Percentiles rank a stretch among this genome's conserved stretches.
Conservation (phyloP, 2,797 vertebrate species). For the Urophycis tenuis region DNA sequence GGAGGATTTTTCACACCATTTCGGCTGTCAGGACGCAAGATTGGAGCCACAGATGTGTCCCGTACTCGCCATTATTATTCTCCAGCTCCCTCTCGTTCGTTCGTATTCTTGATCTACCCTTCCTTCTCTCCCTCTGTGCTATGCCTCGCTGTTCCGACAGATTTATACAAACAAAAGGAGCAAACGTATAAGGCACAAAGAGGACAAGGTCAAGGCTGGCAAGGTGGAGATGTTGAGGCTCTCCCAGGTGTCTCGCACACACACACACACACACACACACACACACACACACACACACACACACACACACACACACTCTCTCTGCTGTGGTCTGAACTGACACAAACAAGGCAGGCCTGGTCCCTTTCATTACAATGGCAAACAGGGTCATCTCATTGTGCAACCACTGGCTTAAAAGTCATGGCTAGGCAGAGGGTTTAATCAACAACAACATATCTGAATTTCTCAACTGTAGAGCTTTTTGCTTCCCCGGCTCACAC, state of each 20-base stretch:
- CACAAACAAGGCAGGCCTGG: background rate
- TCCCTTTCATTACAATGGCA: background rate
- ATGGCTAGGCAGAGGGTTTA: background rate
- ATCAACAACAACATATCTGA: background rate
- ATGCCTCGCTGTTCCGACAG: background rate
- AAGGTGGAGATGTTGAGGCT: background rate
- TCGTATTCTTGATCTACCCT: background rate
- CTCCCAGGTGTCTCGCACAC: background rate
- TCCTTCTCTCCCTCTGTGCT: background rate
- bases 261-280: too few relatives aligned
- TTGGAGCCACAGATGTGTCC: conserved; percentile 51
- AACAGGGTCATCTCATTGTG: too few relatives aligned
- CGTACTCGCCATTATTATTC: conserved; percentile 13
- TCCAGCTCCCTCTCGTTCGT: background rate
- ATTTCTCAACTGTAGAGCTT: background rate
- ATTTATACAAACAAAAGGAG: background rate
- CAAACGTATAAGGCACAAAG: background rate
- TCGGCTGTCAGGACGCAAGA: conserved; percentile 53
- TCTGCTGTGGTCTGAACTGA: background rate
- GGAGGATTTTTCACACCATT: conserved; percentile 56
- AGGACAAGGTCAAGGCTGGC: background rate
- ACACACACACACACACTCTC: background rate
- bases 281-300: too few relatives aligned
- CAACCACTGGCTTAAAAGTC: background rate
- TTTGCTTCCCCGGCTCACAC: background rate